Evolutionary conservation across 1,140 invertebrate species (phyloP).

Genomic region (Solenopsis fugax): DNA sequence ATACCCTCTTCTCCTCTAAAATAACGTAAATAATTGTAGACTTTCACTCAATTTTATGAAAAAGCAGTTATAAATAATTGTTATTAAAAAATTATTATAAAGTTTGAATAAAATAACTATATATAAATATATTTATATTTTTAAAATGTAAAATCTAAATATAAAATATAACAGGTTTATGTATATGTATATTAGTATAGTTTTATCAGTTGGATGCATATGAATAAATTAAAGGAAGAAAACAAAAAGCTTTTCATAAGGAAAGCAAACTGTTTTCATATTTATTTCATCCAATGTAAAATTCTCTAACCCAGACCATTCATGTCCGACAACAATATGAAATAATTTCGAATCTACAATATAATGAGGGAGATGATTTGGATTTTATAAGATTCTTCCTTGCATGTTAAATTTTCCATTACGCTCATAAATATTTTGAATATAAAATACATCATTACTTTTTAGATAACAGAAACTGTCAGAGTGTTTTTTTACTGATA

Average conservation of each 20-base stretch:
- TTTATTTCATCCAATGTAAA: background rate
- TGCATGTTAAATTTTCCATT: no score
- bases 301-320: background rate
- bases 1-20: no score
- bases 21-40: no score
- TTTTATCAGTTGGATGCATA: background rate
- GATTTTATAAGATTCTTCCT: conserved; percentile 6
- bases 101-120: no score
- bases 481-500: background rate
- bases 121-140: no score
- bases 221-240: background rate
- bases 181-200: no score
- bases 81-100: no score
- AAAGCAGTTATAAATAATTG: no score
- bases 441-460: background rate
- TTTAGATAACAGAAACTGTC: background rate
- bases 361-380: background rate
- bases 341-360: background rate
- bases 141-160: no score
- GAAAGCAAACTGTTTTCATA: background rate
- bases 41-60: no score
- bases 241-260: background rate
- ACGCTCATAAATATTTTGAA: background rate
- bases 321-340: background rate
- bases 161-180: no score